Evolutionary conservation across 2,797 vertebrate species (phyloP), one percentile per base, ranked within the genome.

Genomic region (Remorina albescens): DNA sequence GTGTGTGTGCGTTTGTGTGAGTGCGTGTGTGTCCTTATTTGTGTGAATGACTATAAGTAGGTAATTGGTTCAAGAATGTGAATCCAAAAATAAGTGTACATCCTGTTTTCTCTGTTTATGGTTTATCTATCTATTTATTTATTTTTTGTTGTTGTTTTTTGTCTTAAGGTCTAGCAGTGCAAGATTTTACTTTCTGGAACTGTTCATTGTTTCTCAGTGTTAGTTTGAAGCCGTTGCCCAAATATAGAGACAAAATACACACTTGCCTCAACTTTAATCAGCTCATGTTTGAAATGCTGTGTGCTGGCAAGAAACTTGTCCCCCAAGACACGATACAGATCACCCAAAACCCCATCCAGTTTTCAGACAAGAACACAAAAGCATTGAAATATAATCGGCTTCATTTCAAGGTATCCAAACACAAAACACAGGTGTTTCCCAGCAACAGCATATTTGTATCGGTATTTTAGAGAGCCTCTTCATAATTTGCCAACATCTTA

Each of bases 351-450:
- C 28, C 42, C 58, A 50, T 55, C 19, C 34, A 21, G 44, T 59
- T 76, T 78, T 74, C 65, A 32, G 37, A 39, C 25, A 10, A 60
- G 67, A 87, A 70, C 67, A 82, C 81, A 81, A 81, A 80, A 30
- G 62, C 37, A 28, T 37, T 61, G 61, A 68, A 72, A 76, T 81
- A 68, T 58, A 80, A 85, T 85, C 74, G 37, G 49, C 67, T 78
- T 80, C 57, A 67, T 41, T 85, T 83, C 65, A 80, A 60, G 71
- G 76, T 81, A 69, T 59, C 51, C 71, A 84, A 89, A 84, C 71
- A 80, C 39, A 68, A 67, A 73, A 76, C 54, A 49, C 62, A 75
- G 75, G 76, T 81, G 87, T 91, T 88, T 75, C 90, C 80, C 65
- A 71, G 86, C 86, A 86, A 85, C 88, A 37, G 39, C 36, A 37